Percentiles rank a stretch among this genome's conserved stretches.
phyloP scores from a whole-genome alignment of 2,888 invertebrate genomes.

The Nematopogon swammerdamellus region DNA sequence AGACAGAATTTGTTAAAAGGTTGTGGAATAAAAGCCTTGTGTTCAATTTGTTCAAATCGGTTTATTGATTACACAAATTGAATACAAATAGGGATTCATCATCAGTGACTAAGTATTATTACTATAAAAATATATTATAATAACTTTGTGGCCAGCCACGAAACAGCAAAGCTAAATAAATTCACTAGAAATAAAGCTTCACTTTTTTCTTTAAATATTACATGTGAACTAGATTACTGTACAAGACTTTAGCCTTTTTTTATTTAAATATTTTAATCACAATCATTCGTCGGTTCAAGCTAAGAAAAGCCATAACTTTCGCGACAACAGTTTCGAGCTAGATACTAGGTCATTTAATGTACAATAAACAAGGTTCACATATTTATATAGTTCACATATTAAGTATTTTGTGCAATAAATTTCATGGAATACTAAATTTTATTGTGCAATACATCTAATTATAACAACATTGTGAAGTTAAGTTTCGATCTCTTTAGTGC shows the following conservation, averaged over 20 bases:
- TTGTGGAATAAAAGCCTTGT: conserved; percentile 8
- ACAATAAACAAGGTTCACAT: too few relatives aligned
- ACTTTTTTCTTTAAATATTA: background rate
- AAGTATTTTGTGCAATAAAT: too few relatives aligned
- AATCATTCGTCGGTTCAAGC: background rate
- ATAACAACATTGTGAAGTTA: too few relatives aligned
- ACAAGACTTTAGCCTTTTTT: too few relatives aligned
- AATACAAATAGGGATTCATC: conserved; percentile 30
- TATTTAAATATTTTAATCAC: background rate
- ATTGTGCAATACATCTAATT: too few relatives aligned
- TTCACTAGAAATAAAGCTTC: conserved; percentile 7
- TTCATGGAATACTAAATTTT: too few relatives aligned
- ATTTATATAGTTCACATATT: too few relatives aligned
- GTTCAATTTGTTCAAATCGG: conserved; percentile 45
- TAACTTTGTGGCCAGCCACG: conserved; percentile 50
- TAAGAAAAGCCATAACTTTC: too few relatives aligned
- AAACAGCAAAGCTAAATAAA: conserved; percentile 27
- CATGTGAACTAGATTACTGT: too few relatives aligned
- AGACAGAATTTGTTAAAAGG: background rate
- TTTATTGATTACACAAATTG: conserved; percentile 55
- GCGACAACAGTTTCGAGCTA: too few relatives aligned
- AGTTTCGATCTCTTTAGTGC: too few relatives aligned
- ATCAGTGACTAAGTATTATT: conserved; percentile 28
- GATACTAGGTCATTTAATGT: too few relatives aligned
- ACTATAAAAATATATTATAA: conserved; percentile 42